Base-by-base conservation (phyloP, 2,113 vertebrate genomes). In the Grantiella picta region DNA sequence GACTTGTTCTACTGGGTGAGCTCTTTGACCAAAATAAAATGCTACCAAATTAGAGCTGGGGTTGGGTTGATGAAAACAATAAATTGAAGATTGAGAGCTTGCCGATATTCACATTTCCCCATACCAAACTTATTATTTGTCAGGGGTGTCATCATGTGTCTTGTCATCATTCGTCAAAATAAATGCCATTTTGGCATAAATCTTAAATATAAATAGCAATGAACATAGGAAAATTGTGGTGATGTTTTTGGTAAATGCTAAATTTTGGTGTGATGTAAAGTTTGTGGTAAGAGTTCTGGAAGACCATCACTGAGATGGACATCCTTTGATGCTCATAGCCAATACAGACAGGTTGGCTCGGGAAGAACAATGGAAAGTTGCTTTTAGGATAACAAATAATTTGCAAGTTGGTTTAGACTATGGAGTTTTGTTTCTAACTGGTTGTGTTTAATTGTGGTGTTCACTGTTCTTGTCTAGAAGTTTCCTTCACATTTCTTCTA, bases 1-100 rank as follows among this genome's bases (percentile, higher is more conserved):
- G 68, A 89, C 91, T 96, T 83, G 94, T 94, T 97, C 60, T 86
- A 57, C 91, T 80, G 42, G 82, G 24, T 83, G 53, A 83, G 57
- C 45, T 91, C 54, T 95, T 91, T 5, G 8, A 79, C 89, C n/a
- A 61, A 91, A 91, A 73, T 91, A 61, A 93, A 96, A 86, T 70
- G 29, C 38, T 95, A 22, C 35, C 33, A 81, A 95, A 82, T 92
- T 93, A 84, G 31, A 84, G 38, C 59, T 94, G 69, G n/a, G 19
- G 22, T 66, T 92, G 50, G 7, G 54, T 47, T 88, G 49, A 60
- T 65, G 79, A 64, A 93, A 92, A 80, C n/a, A 85, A 33, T 82
- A 66, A 65, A 88, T 15, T 73, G 33, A 77, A 94, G 60, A 78
- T 35, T 31, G 64, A 81, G 59, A 81, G 59, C 40, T 86, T 92